These are phyloP conservation scores for Lagria hirta DNA, from an alignment of 2,888 invertebrate genomes.

Conservation along the genomic window DNA sequence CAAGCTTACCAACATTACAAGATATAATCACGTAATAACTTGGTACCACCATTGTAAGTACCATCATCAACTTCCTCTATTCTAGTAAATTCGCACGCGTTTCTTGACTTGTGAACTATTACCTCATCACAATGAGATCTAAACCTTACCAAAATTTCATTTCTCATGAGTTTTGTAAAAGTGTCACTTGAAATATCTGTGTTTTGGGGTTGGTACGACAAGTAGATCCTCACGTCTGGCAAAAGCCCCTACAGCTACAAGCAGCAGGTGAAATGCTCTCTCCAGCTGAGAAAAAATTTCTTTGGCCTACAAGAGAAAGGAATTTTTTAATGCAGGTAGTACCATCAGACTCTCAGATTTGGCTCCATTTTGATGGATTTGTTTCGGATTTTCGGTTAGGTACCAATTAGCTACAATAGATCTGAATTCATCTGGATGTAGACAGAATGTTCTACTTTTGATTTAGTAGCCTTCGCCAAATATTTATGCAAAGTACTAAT, in stretches of 20 bases:
- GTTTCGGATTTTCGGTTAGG: too few species aligned
- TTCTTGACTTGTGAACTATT: slow-evolving; percentile 17
- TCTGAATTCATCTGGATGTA: too few species aligned
- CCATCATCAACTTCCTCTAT: slow-evolving; percentile 16
- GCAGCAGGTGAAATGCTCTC: slow-evolving; percentile 17
- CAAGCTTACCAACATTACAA: slow-evolving; percentile 6
- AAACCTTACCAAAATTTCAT: too few species aligned
- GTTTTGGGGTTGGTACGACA: slow-evolving; percentile 23
- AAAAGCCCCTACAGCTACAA: slow-evolving; percentile 1
- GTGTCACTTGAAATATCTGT: slow-evolving; percentile 15
- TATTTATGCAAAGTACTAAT: too few species aligned
- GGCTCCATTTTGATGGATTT: slow-evolving; percentile 10
- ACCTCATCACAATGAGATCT: too few species aligned
- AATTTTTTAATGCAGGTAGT: too few species aligned
- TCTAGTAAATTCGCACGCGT: slow-evolving; percentile 18
- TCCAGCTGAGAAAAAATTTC: too few species aligned
- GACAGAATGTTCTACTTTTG: too few species aligned
- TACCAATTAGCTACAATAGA: too few species aligned
- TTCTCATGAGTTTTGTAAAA: background rate
- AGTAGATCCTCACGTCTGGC: slow-evolving; percentile 12
- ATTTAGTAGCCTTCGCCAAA: too few species aligned
- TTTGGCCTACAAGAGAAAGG: slow-evolving; percentile 10
- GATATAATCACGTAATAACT: slow-evolving; percentile 13
- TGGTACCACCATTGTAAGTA: slow-evolving; percentile 1
- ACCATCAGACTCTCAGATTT: too few species aligned